phyloP scores from a whole-genome alignment of 2,113 vertebrate species.

The Dicentrarchus labrax region DNA sequence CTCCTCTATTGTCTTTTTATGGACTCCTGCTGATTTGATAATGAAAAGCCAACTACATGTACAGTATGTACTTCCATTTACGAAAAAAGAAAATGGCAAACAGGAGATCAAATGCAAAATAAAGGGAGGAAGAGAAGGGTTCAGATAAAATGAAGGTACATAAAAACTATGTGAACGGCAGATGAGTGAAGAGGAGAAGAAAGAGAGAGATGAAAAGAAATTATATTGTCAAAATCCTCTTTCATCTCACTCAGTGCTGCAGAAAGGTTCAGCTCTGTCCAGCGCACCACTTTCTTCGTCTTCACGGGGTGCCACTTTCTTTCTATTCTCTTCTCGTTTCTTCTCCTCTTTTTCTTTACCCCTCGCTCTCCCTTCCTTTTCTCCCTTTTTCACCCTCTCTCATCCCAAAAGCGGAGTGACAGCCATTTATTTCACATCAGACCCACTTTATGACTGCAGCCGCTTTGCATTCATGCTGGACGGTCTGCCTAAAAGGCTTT shows the following conservation, averaged over 20 bases:
- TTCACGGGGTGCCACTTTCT: conserved; percentile 68
- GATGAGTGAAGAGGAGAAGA: conserved; percentile 13
- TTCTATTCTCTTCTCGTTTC: conserved; percentile 40
- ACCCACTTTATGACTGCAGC: conserved; percentile 74
- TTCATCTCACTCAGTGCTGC: conserved; percentile 63
- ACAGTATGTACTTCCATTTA: background rate
- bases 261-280: conserved; percentile 54
- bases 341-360: background rate
- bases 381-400: conserved; percentile 34
- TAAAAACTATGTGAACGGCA: conserved; percentile 32
- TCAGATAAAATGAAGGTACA: conserved; percentile 36
- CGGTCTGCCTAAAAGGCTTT: conserved; percentile 76
- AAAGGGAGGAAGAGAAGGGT: background rate
- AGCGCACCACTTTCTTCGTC: conserved; percentile 46
- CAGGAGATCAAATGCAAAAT: conserved; percentile 27
- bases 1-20: background rate
- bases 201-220: conserved; percentile 59
- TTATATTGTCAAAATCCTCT: conserved; percentile 69
- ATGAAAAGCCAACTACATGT: conserved; percentile 23
- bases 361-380: background rate
- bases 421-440: conserved; percentile 82
- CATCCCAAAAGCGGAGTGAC: conserved; percentile 62
- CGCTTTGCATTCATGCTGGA: conserved; percentile 75
- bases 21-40: conserved; percentile 49
- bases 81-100: background rate